Conservation (phyloP, 2,113 vertebrate species). For the Herpailurus yagouaroundi region DNA sequence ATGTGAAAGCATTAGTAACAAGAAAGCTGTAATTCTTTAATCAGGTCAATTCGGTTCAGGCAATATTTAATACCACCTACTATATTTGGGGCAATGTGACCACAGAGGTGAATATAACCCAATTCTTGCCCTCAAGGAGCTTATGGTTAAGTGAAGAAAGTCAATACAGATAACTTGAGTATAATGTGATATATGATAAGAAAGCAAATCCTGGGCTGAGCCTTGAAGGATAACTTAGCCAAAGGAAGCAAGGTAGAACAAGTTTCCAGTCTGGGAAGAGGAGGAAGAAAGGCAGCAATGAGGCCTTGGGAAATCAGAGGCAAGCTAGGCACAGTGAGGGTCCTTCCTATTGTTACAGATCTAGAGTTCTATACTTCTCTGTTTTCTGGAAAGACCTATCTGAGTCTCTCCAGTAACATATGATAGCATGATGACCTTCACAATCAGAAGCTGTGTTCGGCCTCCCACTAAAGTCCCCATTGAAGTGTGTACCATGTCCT, state of each 20-base stretch:
- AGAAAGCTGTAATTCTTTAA: background rate
- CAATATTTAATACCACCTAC: background rate
- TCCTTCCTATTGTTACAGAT: background rate
- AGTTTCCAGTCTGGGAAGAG: background rate
- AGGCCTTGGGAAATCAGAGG: background rate
- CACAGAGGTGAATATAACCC: background rate
- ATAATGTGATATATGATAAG: background rate
- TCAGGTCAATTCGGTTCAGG: background rate
- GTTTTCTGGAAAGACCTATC: background rate
- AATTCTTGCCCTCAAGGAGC: background rate
- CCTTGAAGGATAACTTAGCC: background rate
- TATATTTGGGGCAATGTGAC: background rate
- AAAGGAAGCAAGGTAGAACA: slow-evolving; percentile 3
- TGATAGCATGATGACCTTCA: background rate
- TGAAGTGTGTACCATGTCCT: background rate
- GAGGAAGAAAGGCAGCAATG: background rate
- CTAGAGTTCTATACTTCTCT: background rate
- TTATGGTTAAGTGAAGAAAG: background rate
- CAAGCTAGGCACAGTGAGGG: background rate
- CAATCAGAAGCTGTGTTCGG: background rate
- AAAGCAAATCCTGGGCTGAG: background rate
- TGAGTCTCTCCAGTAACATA: background rate
- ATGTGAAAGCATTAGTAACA: background rate
- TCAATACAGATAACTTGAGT: background rate
- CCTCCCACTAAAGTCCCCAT: background rate